Base-by-base conservation (phyloP, 2,888 invertebrate species). In the Lymantria monacha region DNA sequence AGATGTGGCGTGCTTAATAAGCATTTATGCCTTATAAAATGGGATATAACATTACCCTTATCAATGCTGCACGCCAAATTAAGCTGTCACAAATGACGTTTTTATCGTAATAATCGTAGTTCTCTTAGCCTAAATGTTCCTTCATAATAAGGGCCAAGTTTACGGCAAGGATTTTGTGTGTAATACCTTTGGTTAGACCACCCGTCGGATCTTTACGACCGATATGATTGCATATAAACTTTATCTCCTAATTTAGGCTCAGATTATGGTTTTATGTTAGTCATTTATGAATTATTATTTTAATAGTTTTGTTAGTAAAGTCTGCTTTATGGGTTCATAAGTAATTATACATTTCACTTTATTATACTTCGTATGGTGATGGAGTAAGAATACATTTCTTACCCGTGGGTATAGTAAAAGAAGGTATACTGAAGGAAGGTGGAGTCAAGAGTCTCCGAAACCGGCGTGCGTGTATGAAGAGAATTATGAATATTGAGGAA, bases 191-290 rank as follows among this genome's bases (percentile, higher is more conserved):
- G 57, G 57, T 46, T 48, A 42, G 72, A 63, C 66, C 74, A 49
- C 77, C 75, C 66, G 62, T 57, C 5, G 41, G 13, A 14, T 8
- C n/a, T 7, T 14, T 41, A 41, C 15, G 41, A 41, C 41, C 41
- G 7, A 38, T 10, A 50, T 71, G 60, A 80, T 81, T 77, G 76
- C 78, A 53, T 69, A 79, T 79, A 72, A 76, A 76, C 59, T 70
- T 75, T 55, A 79, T 70, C 76, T 55, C 43, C 51, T 61, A 63
- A 66, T 66, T 79, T 74, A 73, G 74, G 63, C 57, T 65, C 51
- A 59, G 66, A 71, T 69, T 63, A 60, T 50, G 31, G 44, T 48
- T 75, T 79, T 74, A 79, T 51, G 59, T 53, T 59, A 57, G 60
- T 54, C 47, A 22, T 65, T 71, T 70, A 73, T 70, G 58, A 66